Evolutionary conservation across 2,797 vertebrate genomes (phyloP), one percentile per base, ranked within the genome.

Genomic region (Valencia hispanica): DNA sequence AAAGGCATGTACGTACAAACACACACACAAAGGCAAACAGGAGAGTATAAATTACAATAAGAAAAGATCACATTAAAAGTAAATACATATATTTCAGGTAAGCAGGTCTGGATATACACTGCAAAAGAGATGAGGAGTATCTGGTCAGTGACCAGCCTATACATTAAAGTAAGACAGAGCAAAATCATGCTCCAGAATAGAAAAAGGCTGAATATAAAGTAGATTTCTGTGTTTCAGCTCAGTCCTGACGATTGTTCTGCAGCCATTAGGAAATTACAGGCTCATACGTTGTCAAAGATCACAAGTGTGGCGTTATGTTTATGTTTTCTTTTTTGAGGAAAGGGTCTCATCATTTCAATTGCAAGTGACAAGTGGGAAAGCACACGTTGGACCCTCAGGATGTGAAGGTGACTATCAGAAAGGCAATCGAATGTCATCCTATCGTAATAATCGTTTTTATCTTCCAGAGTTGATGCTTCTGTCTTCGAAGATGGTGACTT

Each of bases 401-500:
- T 41, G 7, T 69, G 4, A 51, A 77, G 55, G 39, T 0, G 4
- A 68, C 51, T 79, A 69, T 59, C 45, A 36, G 55, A 55, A 65
- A 73, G 17, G 25, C 9, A 66, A 3, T n/a, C 70, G 30, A 72
- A 59, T 25, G 4, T 53, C 5, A 72, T 66, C 81, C 83, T 77
- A 47, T 0, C 77, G 25, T 2, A 27, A 83, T 70, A 80, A 18
- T 78, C 84, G 88, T 95, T 96, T n/a, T 97, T 97, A 98, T 97
- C 97, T 98, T 91, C 96, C 96, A 47, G 96, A 96, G 84, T 94
- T 96, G 91, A 97, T 94, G 87, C 95, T 96, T 97, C 97, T 97
- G 96, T 99, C 98, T 96, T 99, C 98, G 93, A 97, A 99, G 90
- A 99, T 96, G 84, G 97, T 98, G 68, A 99, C 96, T 96, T 99